Base-by-base conservation (phyloP, 2,888 invertebrate genomes). In the Ornithoptera alexandrae region DNA sequence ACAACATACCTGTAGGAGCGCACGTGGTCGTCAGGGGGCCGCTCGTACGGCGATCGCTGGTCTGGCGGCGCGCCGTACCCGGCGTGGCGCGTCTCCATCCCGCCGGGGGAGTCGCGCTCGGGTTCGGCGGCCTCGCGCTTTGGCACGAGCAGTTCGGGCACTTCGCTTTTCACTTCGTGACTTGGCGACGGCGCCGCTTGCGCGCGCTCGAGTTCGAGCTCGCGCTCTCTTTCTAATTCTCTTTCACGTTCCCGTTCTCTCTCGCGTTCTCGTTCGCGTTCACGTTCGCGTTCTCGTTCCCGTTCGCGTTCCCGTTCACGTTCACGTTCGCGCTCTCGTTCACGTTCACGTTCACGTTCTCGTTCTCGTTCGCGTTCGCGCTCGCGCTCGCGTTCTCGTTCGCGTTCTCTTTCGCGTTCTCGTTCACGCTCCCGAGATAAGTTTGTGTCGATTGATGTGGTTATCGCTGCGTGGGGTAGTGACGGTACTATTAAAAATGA, bases 101-200 rank as follows among this genome's bases (percentile, higher is more conserved):
- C 95, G 90, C 95, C 95, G 90, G 96, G 76, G 73, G 96, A 96
- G 88, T 96, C 96, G 90, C 94, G 88, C 95, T 95, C 93, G 90
- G 90, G 87, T 85, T 92, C 92, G 88, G 89, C 76, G 92, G 93
- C 76, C 88, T 96, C 96, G 50, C 95, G 93, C 92, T 96, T 96
- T 18, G 95, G 95, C 75, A 95, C 94, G 76, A 95, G 88, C 81
- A 95, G 90, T 81, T 84, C 94, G 88, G 83, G 90, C 82, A 80
- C 87, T 83, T 90, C 91, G 77, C 88, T 87, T 80, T 91, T 92
- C 85, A 91, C 91, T 70, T 85, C 84, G 81, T 87, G 93, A 84
- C 86, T 87, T 72, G 81, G 86, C 83, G 88, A 89, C 84, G 89
- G 84, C 60, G 78, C 77, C 77, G 79, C 77, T 67, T 72, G 74